Conservation (phyloP, 2,113 vertebrate genomes). For the Gavia stellata region DNA sequence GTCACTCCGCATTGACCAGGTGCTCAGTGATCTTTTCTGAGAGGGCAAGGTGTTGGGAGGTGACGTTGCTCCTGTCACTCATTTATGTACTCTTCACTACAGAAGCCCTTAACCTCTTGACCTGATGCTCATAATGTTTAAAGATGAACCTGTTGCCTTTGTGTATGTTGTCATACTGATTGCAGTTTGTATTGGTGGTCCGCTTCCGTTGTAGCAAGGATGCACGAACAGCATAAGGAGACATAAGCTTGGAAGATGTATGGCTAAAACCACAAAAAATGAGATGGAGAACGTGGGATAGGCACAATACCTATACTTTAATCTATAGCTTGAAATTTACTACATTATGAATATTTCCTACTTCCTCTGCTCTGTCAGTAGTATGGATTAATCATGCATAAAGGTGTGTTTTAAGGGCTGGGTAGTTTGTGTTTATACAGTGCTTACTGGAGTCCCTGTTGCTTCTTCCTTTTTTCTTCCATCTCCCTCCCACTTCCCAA, state of each 20-base stretch:
- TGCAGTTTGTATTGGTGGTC: neutral
- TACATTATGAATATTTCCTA: neutral
- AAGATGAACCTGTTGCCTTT: neutral
- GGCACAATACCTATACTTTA: neutral
- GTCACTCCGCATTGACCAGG: fast-evolving
- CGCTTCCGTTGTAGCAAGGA: neutral
- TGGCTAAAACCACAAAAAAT: neutral
- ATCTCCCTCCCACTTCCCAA: neutral
- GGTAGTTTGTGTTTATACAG: neutral
- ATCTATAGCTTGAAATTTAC: neutral
- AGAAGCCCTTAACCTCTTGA: neutral
- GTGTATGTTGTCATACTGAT: fast-evolving
- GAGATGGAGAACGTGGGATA: neutral
- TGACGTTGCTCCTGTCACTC: neutral
- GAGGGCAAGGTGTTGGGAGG: neutral
- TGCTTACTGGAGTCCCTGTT: neutral
- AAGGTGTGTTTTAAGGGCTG: neutral
- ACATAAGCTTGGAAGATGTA: neutral
- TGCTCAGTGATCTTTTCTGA: neutral
- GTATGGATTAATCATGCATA: neutral
- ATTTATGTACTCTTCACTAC: neutral
- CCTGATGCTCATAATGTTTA: neutral
- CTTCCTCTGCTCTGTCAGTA: neutral
- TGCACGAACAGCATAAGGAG: neutral
- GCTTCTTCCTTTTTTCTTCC: neutral